Evolutionary conservation across 2,888 invertebrate species (phyloP).

Genomic region (Agelastica alni): DNA sequence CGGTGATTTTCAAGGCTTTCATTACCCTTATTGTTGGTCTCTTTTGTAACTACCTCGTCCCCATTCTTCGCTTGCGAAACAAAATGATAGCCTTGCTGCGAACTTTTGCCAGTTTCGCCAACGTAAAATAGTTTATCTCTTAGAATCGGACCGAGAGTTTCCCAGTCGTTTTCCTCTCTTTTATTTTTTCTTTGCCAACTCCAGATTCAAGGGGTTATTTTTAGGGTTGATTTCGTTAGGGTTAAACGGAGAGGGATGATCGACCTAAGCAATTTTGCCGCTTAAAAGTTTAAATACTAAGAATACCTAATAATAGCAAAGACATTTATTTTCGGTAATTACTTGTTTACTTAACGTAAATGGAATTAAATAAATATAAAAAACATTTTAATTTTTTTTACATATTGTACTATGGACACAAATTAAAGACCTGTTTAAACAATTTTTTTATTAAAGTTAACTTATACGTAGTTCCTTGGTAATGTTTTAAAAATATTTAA

Average conservation of each 20-base stretch:
- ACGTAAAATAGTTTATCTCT: constrained; percentile 39
- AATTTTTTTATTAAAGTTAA: too few relatives aligned
- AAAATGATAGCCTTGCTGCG: constrained; percentile 53
- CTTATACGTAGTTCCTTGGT: too few relatives aligned
- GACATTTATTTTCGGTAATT: too few relatives aligned
- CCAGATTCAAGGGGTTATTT: constrained; percentile 38
- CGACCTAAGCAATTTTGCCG: too few relatives aligned
- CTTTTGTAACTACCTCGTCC: constrained; percentile 48
- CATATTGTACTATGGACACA: too few relatives aligned
- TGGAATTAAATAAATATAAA: too few relatives aligned
- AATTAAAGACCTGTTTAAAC: too few relatives aligned
- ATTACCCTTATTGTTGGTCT: constrained; percentile 55
- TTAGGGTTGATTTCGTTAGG: constrained; percentile 28
- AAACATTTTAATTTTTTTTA: too few relatives aligned
- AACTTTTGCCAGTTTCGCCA: constrained; percentile 39
- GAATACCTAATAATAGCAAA: too few relatives aligned
- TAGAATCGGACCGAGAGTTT: constrained; percentile 39
- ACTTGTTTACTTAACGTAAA: too few relatives aligned
- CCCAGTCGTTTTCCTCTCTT: constrained; percentile 38
- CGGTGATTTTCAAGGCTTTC: constrained; percentile 56
- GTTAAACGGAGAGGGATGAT: constrained; percentile 19
- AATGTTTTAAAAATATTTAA: too few relatives aligned
- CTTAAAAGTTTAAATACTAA: too few relatives aligned
- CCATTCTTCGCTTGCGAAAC: constrained; percentile 50
- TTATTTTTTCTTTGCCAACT: constrained; percentile 40